Evolutionary conservation across 2,888 invertebrate species (phyloP).

Genomic region (Sussaba pulchella): DNA sequence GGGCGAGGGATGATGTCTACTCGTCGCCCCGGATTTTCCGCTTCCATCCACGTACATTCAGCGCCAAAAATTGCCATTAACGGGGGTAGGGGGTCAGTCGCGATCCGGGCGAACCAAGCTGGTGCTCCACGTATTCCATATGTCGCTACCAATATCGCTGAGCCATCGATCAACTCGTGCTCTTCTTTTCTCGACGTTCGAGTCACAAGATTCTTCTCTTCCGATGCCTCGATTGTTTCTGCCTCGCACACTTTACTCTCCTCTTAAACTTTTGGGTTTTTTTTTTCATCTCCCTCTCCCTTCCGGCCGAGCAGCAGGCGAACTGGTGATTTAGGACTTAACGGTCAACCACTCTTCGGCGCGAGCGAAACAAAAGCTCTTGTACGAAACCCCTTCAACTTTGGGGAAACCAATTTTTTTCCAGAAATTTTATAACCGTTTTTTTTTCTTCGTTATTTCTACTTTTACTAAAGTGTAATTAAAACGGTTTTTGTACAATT

Average conservation of each 20-base stretch:
- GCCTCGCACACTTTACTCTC: neutral
- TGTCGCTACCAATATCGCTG: constrained; percentile 79
- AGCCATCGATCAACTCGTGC: constrained; percentile 79
- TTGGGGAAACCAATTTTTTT: neutral
- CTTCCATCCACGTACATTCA: constrained; percentile 42
- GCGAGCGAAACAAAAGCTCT: neutral
- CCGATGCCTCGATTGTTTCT: constrained; percentile 43
- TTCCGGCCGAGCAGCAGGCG: constrained; percentile 56
- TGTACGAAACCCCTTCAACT: neutral
- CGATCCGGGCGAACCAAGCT: constrained; percentile 70
- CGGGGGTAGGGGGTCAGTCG: constrained; percentile 42
- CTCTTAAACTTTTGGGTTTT: constrained; percentile 17
- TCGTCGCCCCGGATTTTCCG: constrained; percentile 4
- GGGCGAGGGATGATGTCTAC: constrained; percentile 69
- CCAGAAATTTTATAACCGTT: neutral
- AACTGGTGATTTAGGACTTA: constrained; percentile 48
- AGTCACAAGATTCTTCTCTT: constrained; percentile 65
- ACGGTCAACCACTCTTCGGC: constrained; percentile 5
- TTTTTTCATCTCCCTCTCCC: constrained; percentile 16
- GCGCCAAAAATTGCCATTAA: constrained; percentile 61
- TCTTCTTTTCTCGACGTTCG: constrained; percentile 68
- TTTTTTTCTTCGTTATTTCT: neutral
- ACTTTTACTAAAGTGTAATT: neutral
- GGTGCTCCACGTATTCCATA: constrained; percentile 76
- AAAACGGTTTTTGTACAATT: no score